Base-by-base conservation (phyloP, 2,113 vertebrate genomes). In the Pantherophis guttatus region DNA sequence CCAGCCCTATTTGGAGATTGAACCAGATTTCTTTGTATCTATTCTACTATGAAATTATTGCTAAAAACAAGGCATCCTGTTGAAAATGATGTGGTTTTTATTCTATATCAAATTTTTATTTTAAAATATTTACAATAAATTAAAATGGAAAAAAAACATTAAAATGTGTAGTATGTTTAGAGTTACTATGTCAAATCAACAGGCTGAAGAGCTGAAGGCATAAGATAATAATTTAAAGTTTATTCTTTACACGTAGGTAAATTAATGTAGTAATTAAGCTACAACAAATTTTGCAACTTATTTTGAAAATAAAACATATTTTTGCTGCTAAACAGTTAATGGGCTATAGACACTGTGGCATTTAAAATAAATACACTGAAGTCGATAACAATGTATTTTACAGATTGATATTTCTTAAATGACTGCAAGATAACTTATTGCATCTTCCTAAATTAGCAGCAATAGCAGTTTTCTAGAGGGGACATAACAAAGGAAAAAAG, bases 281-380 rank as follows among this genome's bases (percentile, higher is more conserved):
- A 52, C 10, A 81, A 93, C 91, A 95, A 95, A 90, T 90, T 91
- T 89, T 96, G n/a, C 53, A 93, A 48, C 87, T 93, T 90, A 1
- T 53, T 29, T 95, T 94, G 89, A 29, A 59, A 93, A 86, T 85
- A 89, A 13, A 33, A 1, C n/a, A 81, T 29, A 94, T 95, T 86
- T 85, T 91, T 55, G 23, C 11, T 24, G 19, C 15, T 39, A 55
- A 53, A 23, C 57, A 26, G 5, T 90, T 13, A 24, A 48, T 90
- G 59, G 24, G 58, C 26, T 65, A 1, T 24, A 90, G 23, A 29
- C 44, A 17, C 15, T 29, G 50, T 54, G 12, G n/a, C 10, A 81
- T 39, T 19, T 39, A 81, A 15, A 19, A 81, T 39, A 81, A 81
- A 81, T 39, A 19, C 2, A 81, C 15, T 75, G n/a, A 81, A 15